A percentile compares a stretch with the other conserved stretches of the same genome.
These are phyloP conservation scores for Brachionichthys hirsutus DNA, from an alignment of 2,113 vertebrate genomes.

Conservation along the genomic window DNA sequence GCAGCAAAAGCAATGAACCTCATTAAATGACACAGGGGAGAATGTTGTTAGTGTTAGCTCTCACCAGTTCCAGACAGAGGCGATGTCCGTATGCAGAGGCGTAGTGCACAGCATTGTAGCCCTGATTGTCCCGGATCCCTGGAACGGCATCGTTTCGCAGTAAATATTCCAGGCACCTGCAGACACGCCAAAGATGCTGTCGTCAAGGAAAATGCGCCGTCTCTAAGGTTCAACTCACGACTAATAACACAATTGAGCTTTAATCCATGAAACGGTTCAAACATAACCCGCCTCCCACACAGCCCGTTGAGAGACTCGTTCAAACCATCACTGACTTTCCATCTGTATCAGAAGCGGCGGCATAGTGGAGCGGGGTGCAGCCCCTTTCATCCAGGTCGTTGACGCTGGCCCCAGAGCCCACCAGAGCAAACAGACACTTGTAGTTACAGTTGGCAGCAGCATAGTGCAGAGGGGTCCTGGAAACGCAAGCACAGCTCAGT, in stretches of 20 bases:
- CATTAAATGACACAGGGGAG: background rate
- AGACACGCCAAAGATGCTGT: conserved; percentile 33
- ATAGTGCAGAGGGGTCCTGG: conserved; percentile 95
- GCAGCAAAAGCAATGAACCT: background rate
- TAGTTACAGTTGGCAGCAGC: conserved; percentile 99
- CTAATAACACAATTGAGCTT: conserved; percentile 3
- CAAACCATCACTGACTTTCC: conserved; percentile 84
- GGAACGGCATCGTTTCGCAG: conserved; percentile 96
- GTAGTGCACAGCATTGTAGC: conserved; percentile 97
- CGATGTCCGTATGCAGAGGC: conserved; percentile 83
- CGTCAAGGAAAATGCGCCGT: conserved; percentile 19
- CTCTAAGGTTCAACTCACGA: background rate
- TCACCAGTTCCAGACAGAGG: conserved; percentile 82
- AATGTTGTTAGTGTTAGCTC: conserved; percentile 6
- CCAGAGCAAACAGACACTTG: conserved; percentile 98
- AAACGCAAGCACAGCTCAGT: conserved; percentile 45
- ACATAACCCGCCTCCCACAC: background rate
- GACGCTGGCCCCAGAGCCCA: conserved; percentile 97
- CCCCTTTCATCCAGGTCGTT: conserved; percentile 96
- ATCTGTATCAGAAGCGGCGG: conserved; percentile 95
- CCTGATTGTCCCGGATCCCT: conserved; percentile 95
- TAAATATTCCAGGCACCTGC: conserved; percentile 98
- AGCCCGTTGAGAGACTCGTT: conserved; percentile 9
- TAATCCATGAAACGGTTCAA: conserved; percentile 10
- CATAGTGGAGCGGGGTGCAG: conserved; percentile 96